phyloP scores from a whole-genome alignment of 2,113 vertebrate genomes.

The Junco hyemalis region DNA sequence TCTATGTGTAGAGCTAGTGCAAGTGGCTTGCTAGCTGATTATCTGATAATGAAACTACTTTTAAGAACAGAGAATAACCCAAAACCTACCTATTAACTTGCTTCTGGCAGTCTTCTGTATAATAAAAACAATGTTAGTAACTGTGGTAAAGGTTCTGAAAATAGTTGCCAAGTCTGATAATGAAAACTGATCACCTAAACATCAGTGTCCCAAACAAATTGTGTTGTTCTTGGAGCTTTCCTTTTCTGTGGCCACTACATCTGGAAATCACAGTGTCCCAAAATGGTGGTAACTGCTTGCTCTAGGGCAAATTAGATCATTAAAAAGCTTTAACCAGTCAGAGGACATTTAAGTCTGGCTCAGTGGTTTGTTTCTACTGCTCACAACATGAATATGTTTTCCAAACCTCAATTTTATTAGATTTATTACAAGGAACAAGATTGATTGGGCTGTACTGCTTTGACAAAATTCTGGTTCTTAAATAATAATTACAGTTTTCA shows the following conservation, averaged over 20 bases:
- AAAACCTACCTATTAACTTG: background rate
- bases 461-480: background rate
- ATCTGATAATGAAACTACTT: background rate
- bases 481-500: conserved; percentile 30
- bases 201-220: background rate
- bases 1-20: accelerated
- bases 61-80: background rate
- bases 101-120: background rate
- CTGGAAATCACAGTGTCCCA: conserved; percentile 11
- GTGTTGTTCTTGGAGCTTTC: conserved; percentile 20
- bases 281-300: background rate
- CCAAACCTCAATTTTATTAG: conserved; percentile 14
- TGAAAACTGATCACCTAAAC: background rate
- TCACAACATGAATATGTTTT: background rate
- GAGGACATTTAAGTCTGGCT: background rate
- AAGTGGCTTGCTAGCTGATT: background rate
- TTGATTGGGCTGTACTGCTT: conserved; percentile 2
- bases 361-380: conserved; percentile 8
- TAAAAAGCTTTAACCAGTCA: conserved; percentile 1
- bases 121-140: conserved; percentile 9
- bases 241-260: conserved; percentile 1
- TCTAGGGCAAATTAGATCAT: background rate
- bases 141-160: background rate
- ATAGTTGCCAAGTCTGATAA: background rate
- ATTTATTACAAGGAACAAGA: conserved; percentile 38